These are phyloP conservation scores for Lucifuga dentata DNA, from an alignment of 2,113 vertebrate genomes.

Conservation along the genomic window DNA sequence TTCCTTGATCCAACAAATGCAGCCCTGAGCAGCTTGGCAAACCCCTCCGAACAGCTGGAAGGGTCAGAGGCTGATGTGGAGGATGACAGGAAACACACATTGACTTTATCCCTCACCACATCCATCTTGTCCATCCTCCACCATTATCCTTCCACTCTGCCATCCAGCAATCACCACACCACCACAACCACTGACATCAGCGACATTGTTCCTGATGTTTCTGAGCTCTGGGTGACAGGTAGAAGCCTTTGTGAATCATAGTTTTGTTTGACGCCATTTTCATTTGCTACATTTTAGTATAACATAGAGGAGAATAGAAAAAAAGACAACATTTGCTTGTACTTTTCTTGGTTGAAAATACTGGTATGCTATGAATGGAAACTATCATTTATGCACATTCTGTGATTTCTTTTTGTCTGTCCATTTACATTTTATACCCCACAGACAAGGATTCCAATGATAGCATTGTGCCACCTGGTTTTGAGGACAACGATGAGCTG, in stretches of 20 bases:
- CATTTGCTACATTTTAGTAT: not conserved
- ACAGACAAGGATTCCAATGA: constrained; percentile 76
- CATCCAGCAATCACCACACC: constrained; percentile 68
- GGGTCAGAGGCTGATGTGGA: constrained; percentile 80
- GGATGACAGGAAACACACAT: constrained; percentile 86
- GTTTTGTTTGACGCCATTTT: constrained; percentile 9
- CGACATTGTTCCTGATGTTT: constrained; percentile 46
- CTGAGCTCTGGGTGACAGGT: constrained; percentile 70
- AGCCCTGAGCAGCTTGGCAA: constrained; percentile 94
- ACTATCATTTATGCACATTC: not conserved
- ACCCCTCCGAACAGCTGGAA: constrained; percentile 83
- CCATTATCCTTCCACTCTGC: constrained; percentile 83
- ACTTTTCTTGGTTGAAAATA: not conserved
- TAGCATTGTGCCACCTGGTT: constrained; percentile 64
- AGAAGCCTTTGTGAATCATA: constrained; percentile 39
- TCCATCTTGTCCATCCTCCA: constrained; percentile 91
- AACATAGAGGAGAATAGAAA: not conserved
- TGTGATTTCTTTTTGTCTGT: constrained; percentile 29
- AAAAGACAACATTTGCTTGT: not conserved
- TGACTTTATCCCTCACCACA: constrained; percentile 88
- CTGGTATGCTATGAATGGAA: not conserved
- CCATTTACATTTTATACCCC: constrained; percentile 12
- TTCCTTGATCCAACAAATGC: constrained; percentile 55
- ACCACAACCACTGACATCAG: constrained; percentile 20
- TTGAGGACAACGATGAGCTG: constrained; percentile 70